phyloP scores from a whole-genome alignment of 2,113 vertebrate species.

The Microcebus griseorufus region DNA sequence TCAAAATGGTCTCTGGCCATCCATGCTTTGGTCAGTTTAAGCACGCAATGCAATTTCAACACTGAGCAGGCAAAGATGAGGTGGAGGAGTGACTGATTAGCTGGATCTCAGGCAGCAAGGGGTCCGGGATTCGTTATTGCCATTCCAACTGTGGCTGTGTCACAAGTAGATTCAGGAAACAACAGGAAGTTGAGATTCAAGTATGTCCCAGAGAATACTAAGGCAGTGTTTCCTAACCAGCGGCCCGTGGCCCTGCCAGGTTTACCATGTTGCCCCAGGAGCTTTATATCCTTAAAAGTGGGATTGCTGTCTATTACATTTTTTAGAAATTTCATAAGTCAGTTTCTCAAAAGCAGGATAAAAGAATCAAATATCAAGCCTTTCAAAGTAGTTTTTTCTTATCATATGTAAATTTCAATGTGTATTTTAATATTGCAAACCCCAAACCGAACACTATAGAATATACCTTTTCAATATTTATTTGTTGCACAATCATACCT shows the following conservation, averaged over 20 bases:
- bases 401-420: background rate
- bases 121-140: background rate
- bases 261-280: background rate
- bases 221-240: background rate
- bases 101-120: background rate
- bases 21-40: background rate
- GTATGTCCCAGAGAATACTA: background rate
- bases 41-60: background rate
- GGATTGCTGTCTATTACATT: background rate
- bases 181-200: background rate
- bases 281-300: background rate
- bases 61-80: background rate
- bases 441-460: background rate
- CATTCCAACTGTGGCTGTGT: background rate
- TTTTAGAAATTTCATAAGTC: background rate
- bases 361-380: background rate
- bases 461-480: constrained; percentile 2
- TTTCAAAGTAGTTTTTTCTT: background rate
- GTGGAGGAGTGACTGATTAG: background rate
- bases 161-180: background rate
- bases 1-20: background rate
- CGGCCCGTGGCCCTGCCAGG: background rate
- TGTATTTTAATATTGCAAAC: background rate
- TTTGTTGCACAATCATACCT: background rate
- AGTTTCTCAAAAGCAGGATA: background rate